These are phyloP conservation scores for Drosophila truncata DNA, from an alignment of 1,140 invertebrate species.

Conservation along the genomic window DNA sequence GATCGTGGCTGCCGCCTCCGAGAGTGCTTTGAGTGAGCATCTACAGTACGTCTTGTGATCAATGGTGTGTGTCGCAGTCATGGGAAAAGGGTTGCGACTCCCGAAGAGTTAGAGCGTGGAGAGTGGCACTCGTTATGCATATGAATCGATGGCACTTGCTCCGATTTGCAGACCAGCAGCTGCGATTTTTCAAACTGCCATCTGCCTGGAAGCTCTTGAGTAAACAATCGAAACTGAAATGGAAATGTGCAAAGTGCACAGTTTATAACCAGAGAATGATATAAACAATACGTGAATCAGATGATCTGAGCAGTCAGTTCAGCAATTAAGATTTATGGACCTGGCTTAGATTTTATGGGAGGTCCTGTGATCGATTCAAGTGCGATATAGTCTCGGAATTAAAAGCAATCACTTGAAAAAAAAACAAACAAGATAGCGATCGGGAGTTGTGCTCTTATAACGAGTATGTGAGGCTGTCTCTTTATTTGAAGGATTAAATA, in stretches of 20 bases:
- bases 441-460: neutral
- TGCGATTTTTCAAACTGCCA: conserved; percentile 57
- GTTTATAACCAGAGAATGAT: conserved; percentile 16
- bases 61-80: conserved; percentile 64
- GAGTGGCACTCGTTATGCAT: conserved; percentile 72
- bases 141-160: conserved; percentile 56
- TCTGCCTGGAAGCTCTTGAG: conserved; percentile 52
- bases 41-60: conserved; percentile 51
- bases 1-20: conserved; percentile 64
- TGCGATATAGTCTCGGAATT: conserved; percentile 49
- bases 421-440: conserved; percentile 4
- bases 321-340: conserved; percentile 75
- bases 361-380: conserved; percentile 50
- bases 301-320: conserved; percentile 16
- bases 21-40: conserved; percentile 23
- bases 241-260: conserved; percentile 37
- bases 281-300: conserved; percentile 42
- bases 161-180: conserved; percentile 33
- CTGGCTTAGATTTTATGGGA: conserved; percentile 46
- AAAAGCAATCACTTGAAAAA: conserved; percentile 25
- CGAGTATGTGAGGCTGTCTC: neutral
- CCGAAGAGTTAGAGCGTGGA: conserved; percentile 54
- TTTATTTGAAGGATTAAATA: neutral
- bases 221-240: conserved; percentile 54
- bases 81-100: conserved; percentile 61